Conservation (phyloP, 1,140 invertebrate genomes). For the Camponotus pennsylvanicus region DNA sequence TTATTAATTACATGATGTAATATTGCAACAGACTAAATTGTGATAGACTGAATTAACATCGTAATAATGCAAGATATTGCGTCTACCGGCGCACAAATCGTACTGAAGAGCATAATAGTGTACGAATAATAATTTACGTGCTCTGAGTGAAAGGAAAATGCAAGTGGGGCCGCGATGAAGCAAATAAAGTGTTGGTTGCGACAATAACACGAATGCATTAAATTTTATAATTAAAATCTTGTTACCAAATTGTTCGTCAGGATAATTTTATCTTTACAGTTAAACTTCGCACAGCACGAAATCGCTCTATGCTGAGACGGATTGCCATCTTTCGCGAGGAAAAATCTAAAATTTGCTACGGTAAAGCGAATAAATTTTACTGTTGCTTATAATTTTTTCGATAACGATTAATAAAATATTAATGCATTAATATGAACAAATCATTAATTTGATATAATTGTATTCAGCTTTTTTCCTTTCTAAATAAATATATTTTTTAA, state of each 20-base stretch:
- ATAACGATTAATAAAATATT: background rate
- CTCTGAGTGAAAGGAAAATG: constrained; percentile 12
- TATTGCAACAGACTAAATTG: background rate
- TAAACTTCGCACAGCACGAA: constrained; percentile 73
- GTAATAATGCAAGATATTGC: constrained; percentile 1
- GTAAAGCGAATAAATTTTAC: constrained; percentile 70
- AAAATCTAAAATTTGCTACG: constrained; percentile 83
- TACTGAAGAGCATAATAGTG: constrained; percentile 7
- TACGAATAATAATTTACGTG: constrained; percentile 19
- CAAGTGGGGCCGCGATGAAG: background rate
- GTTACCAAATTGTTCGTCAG: background rate
- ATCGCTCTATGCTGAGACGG: constrained; percentile 79
- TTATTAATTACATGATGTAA: constrained; percentile 1
- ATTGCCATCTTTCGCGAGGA: constrained; percentile 71
- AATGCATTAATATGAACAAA: background rate
- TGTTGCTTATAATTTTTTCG: background rate
- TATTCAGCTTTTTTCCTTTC: background rate
- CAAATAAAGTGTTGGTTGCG: background rate
- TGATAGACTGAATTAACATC: background rate
- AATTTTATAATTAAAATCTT: background rate
- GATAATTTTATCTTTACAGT: constrained; percentile 69
- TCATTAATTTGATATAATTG: constrained; percentile 7
- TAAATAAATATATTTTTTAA: background rate
- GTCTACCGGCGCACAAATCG: background rate
- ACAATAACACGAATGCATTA: background rate